These are phyloP conservation scores for Philonicus albiceps DNA, from an alignment of 2,888 invertebrate genomes.

Conservation along the genomic window DNA sequence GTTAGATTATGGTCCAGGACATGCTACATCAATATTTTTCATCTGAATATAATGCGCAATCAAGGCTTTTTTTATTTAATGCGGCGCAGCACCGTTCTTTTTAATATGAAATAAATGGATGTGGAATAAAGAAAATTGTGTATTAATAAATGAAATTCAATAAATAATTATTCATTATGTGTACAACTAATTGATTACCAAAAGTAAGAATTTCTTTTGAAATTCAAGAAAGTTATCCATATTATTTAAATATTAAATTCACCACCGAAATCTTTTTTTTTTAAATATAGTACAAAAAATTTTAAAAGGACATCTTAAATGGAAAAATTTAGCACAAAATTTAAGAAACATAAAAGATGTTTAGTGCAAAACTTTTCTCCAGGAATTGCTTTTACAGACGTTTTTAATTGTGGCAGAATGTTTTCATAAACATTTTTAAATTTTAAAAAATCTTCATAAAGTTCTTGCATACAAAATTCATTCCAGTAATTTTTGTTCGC, in stretches of 20 bases:
- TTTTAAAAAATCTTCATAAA: not conserved
- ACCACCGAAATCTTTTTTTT: not conserved
- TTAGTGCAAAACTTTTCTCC: not conserved
- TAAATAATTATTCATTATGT: no score
- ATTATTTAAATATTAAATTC: not conserved
- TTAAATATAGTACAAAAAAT: not conserved
- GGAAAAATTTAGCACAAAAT: not conserved
- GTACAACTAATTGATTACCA: no score
- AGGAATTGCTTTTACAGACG: not conserved
- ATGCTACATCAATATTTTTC: no score
- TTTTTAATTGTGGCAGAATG: not conserved
- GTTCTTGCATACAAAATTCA: not conserved
- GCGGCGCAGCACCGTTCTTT: no score
- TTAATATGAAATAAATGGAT: no score
- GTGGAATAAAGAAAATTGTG: no score
- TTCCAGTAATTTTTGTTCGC: not conserved
- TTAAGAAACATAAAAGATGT: not conserved
- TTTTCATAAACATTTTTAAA: not conserved
- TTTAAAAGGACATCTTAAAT: not conserved
- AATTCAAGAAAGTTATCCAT: not conserved
- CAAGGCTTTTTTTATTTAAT: no score
- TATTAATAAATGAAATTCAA: no score
- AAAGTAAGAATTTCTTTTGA: not conserved
- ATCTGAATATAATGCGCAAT: no score
- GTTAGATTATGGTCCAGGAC: not conserved